Evolutionary conservation across 2,797 vertebrate species (phyloP).

Genomic region (Lycodopsis pacificus): DNA sequence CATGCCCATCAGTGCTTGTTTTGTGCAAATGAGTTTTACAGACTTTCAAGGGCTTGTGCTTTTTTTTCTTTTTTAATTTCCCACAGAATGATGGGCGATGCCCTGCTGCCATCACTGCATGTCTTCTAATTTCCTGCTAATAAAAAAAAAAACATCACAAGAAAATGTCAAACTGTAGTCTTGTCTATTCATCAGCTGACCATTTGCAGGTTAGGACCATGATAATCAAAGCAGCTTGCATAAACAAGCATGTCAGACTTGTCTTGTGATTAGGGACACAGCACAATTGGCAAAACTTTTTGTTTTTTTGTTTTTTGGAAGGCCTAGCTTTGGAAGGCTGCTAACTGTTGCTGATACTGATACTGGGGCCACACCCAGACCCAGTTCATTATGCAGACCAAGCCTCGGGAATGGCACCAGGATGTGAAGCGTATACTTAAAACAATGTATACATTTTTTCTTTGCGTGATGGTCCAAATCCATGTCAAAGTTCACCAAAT

Average conservation of each 20-base stretch:
- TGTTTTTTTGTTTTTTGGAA: too few species aligned
- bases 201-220: neutral
- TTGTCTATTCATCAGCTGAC: neutral
- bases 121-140: constrained; percentile 47
- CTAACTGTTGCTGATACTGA: neutral
- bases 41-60: constrained; percentile 12
- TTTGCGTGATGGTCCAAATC: neutral
- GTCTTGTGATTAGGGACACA: neutral
- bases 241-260: neutral
- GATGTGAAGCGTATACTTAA: too few species aligned
- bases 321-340: neutral
- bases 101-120: neutral
- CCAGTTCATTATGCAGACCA: neutral
- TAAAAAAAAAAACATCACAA: constrained; percentile 3
- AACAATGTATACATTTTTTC: too few species aligned
- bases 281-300: neutral
- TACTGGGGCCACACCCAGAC: too few species aligned
- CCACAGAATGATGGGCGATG: constrained; percentile 19
- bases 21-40: constrained; percentile 56
- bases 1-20: constrained; percentile 38
- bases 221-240: neutral
- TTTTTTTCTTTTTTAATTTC: constrained; percentile 40
- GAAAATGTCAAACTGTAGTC: constrained; percentile 1
- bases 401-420: too few species aligned
- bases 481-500: neutral